Percentiles rank a stretch among this genome's conserved stretches.
phyloP scores from a whole-genome alignment of 2,797 vertebrate species.

The Diplodus sargus region DNA sequence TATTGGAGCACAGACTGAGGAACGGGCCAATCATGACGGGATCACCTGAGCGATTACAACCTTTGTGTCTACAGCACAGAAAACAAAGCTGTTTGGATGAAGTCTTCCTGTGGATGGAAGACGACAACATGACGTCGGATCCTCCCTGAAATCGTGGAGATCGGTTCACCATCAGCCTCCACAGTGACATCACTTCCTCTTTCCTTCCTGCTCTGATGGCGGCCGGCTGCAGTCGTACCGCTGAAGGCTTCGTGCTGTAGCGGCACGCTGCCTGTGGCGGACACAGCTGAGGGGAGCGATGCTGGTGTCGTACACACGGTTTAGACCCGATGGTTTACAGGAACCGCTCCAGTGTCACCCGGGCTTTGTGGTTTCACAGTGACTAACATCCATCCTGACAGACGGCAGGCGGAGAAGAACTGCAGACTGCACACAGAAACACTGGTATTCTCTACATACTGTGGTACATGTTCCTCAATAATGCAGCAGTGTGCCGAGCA shows the following conservation, averaged over 20 bases:
- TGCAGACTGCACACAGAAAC: not conserved
- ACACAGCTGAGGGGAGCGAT: slow-evolving; percentile 27
- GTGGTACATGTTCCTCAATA: not conserved
- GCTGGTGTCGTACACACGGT: not conserved
- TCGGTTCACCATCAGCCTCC: slow-evolving; percentile 15
- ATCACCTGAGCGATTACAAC: too few species aligned
- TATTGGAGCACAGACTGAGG: too few species aligned
- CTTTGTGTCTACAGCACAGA: too few species aligned
- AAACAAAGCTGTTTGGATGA: too few species aligned
- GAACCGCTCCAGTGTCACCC: not conserved
- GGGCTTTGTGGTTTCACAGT: too few species aligned
- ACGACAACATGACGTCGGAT: not conserved
- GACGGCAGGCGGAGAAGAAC: not conserved
- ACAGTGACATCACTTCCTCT: slow-evolving; percentile 37
- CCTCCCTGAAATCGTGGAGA: slow-evolving; percentile 16
- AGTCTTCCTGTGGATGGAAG: too few species aligned
- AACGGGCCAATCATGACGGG: too few species aligned
- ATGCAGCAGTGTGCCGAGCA: not conserved
- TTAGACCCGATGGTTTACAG: slow-evolving; percentile 2
- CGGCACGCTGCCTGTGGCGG: slow-evolving; percentile 41
- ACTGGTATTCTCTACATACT: not conserved
- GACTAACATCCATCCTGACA: too few species aligned
- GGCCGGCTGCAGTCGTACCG: slow-evolving; percentile 42
- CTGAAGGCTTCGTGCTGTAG: slow-evolving; percentile 49
- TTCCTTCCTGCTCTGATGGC: slow-evolving; percentile 29